Conservation (phyloP, 30 jellyfish, hydroid and myxozoan species). For the Cassiopea xamachana region DNA sequence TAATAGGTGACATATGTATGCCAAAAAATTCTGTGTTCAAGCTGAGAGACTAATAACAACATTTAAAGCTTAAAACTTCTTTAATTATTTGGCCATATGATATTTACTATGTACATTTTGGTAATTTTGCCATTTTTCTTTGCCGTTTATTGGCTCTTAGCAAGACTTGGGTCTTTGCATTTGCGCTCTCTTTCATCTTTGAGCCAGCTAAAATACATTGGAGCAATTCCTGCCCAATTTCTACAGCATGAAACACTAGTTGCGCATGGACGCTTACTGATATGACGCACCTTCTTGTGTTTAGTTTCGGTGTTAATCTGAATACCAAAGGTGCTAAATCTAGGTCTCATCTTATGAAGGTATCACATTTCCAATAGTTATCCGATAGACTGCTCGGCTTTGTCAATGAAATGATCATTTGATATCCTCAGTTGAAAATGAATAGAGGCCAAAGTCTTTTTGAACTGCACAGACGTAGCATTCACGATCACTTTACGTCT, state of each 20-base stretch:
- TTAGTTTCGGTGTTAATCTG: slow-evolving; percentile 10
- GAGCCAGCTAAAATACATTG: too few relatives aligned
- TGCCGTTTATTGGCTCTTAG: too few relatives aligned
- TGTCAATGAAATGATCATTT: background rate
- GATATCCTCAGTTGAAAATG: background rate
- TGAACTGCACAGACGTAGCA: background rate
- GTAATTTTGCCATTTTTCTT: too few relatives aligned
- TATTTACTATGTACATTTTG: too few relatives aligned
- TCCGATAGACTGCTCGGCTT: slow-evolving; percentile 1
- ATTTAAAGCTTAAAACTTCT: too few relatives aligned
- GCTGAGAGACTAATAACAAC: too few relatives aligned
- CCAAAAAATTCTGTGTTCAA: too few relatives aligned
- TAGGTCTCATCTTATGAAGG: background rate
- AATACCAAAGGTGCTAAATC: background rate
- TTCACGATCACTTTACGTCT: background rate
- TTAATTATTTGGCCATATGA: too few relatives aligned
- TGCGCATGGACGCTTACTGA: background rate
- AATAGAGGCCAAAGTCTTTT: background rate
- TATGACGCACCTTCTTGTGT: background rate
- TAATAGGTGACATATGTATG: too few relatives aligned
- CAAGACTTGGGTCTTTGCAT: too few relatives aligned
- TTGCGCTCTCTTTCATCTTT: too few relatives aligned
- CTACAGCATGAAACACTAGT: background rate
- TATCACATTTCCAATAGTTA: background rate
- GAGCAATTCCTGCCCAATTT: too few relatives aligned